Conservation (phyloP, 2,113 vertebrate genomes). For the Nycticorax nycticorax region DNA sequence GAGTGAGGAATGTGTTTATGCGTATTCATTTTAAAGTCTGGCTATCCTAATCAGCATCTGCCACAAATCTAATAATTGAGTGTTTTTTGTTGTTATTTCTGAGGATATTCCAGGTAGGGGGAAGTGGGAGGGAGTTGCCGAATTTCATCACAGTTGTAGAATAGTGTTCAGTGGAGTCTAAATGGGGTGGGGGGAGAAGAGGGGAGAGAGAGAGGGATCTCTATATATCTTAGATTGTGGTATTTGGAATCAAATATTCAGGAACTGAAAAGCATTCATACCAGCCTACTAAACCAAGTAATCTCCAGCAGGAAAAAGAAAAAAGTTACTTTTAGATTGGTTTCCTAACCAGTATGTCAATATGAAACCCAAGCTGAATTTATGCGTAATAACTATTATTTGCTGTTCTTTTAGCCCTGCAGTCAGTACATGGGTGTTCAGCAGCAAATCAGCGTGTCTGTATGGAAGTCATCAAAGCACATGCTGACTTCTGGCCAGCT, state of each 20-base stretch:
- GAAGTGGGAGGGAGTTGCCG: not conserved
- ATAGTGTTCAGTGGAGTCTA: not conserved
- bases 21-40: not conserved
- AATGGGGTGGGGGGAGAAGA: not conserved
- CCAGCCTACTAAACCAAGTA: not conserved
- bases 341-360: not conserved
- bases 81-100: not conserved
- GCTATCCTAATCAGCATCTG: not conserved
- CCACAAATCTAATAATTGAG: not conserved
- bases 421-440: not conserved
- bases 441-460: not conserved
- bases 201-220: too few species aligned
- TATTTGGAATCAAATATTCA: not conserved
- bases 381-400: not conserved
- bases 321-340: not conserved
- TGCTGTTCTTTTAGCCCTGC: not conserved
- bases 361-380: not conserved
- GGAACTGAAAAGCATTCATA: not conserved
- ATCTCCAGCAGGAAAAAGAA: not conserved
- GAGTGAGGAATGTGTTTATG: slow-evolving; percentile 1
- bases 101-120: not conserved
- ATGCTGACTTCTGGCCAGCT: not conserved
- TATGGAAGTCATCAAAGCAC: not conserved
- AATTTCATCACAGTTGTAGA: not conserved
- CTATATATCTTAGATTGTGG: not conserved